These are phyloP conservation scores for Drosophila sp. DNA, from an alignment of 1,140 invertebrate species.

Conservation along the genomic window DNA sequence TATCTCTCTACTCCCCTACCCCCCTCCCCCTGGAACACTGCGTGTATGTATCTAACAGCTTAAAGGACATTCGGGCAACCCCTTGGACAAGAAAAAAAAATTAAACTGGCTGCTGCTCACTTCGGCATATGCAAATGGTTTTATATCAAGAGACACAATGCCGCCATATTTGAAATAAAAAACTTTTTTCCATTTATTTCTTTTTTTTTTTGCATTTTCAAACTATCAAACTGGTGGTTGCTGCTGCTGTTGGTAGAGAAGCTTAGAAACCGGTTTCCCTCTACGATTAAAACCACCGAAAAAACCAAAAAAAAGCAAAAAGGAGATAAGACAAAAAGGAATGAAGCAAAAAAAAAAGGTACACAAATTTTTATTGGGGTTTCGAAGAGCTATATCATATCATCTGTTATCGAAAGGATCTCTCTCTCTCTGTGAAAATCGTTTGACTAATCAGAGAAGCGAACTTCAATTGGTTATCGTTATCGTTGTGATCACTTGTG, in stretches of 20 bases:
- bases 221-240: neutral
- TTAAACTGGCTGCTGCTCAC: conserved; percentile 55
- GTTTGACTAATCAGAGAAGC: no score
- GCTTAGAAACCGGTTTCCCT: conserved; percentile 1
- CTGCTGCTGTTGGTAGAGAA: neutral
- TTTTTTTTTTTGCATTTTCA: conserved; percentile 40
- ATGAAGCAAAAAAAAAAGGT: neutral
- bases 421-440: no score
- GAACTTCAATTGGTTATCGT: no score
- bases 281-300: conserved; percentile 4
- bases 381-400: neutral
- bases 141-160: conserved; percentile 14
- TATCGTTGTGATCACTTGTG: no score
- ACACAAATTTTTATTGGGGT: neutral
- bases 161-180: conserved; percentile 74
- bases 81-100: conserved; percentile 18
- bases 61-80: conserved; percentile 54
- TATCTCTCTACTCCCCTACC: conserved; percentile 30
- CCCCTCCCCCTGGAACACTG: conserved; percentile 1
- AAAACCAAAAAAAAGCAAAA: conserved; percentile 30
- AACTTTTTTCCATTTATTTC: conserved; percentile 13
- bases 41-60: conserved; percentile 53
- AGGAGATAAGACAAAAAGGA: conserved; percentile 12
- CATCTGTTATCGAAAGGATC: no score
- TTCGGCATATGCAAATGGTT: conserved; percentile 72